Percentiles rank a stretch among this genome's conserved stretches.
These are phyloP conservation scores for Myotis lucifugus DNA, from an alignment of 2,113 vertebrate genomes.

Conservation along the genomic window DNA sequence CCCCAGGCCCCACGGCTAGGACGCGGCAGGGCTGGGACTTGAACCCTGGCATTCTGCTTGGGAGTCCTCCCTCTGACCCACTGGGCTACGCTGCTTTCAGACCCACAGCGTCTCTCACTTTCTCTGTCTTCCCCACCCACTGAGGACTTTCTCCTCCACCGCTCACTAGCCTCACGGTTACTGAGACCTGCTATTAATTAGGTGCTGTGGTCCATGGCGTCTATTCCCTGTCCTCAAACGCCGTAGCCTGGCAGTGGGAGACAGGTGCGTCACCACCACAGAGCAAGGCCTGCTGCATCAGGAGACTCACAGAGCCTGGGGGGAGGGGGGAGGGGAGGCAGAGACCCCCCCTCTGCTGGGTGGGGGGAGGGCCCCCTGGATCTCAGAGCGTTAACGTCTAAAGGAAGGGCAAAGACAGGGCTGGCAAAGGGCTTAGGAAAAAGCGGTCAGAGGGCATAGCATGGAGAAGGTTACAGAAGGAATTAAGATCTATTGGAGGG, in stretches of 20 bases:
- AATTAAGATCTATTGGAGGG: neutral
- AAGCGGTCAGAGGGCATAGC: neutral
- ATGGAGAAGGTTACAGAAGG: neutral
- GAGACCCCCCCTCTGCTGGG: neutral
- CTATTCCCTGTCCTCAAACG: neutral
- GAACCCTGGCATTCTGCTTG: neutral
- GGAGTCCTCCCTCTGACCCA: neutral
- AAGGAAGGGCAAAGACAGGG: neutral
- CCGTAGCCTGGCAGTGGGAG: neutral
- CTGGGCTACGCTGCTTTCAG: neutral
- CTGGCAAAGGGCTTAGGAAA: neutral
- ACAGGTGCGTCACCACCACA: neutral
- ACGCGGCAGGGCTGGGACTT: neutral
- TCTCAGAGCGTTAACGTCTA: neutral
- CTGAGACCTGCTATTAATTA: neutral
- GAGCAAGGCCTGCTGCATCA: neutral
- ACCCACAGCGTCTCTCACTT: neutral
- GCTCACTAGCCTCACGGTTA: neutral
- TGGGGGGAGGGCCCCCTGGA: rapidly evolving
- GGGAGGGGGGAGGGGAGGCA: neutral
- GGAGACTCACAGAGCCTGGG: neutral
- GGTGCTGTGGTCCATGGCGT: neutral
- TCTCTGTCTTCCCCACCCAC: neutral
- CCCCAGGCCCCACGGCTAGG: neutral
- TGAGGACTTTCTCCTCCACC: neutral